Conservation (phyloP, 2,888 invertebrate species). For the Sphaerophoria taeniata region DNA sequence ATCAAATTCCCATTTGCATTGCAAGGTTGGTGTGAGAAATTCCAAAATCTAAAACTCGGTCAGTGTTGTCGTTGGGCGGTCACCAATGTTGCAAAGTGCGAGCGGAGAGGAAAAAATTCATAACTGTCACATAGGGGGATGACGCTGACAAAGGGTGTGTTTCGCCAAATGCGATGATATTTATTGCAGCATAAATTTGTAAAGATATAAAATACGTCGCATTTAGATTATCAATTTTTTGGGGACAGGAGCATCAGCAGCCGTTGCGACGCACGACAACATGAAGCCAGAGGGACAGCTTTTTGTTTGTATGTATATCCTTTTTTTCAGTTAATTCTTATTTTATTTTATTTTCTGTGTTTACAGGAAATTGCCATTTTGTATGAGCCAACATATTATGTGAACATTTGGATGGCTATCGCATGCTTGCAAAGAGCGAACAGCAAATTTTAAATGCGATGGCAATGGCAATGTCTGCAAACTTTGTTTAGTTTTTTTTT, state of each 20-base stretch:
- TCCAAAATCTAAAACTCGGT: conserved; percentile 61
- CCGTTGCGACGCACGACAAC: conserved; percentile 31
- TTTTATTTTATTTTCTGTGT: conserved; percentile 23
- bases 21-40: conserved; percentile 31
- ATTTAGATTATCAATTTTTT: conserved; percentile 69
- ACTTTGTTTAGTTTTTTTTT: conserved; percentile 25
- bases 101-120: conserved; percentile 15
- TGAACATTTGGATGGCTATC: background rate
- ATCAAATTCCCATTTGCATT: conserved; percentile 40
- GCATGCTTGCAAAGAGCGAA: conserved; percentile 29
- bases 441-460: conserved; percentile 60
- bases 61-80: conserved; percentile 35
- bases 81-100: background rate
- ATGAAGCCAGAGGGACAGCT: conserved; percentile 3
- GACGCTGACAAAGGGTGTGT: conserved; percentile 10
- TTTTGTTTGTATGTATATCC: background rate
- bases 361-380: conserved; percentile 43
- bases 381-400: background rate
- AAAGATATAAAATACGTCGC: conserved; percentile 43
- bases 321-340: background rate
- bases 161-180: conserved; percentile 53
- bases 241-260: conserved; percentile 24
- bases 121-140: conserved; percentile 39
- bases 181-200: conserved; percentile 70
- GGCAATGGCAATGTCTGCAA: conserved; percentile 53